Evolutionary conservation across 2,113 vertebrate genomes (phyloP).

Genomic region (Hydropotes inermis): DNA sequence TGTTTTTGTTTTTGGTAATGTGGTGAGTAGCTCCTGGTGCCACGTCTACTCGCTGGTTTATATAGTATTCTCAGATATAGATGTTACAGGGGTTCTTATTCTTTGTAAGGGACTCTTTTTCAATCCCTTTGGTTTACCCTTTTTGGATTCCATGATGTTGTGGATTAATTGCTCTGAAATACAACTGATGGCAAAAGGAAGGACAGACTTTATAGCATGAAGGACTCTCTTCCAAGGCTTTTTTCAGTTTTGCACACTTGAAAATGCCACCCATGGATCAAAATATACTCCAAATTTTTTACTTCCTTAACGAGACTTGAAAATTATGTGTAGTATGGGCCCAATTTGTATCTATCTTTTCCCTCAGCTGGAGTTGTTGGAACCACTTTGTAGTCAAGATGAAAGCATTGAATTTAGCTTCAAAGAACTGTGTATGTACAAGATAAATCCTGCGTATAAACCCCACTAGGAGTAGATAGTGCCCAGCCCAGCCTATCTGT

Average conservation of each 20-base stretch:
- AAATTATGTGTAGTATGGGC: constrained; percentile 33
- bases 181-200: constrained; percentile 23
- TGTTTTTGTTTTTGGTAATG: constrained; percentile 42
- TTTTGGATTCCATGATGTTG: not conserved
- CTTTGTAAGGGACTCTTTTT: constrained; percentile 31
- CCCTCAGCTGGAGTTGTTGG: constrained; percentile 62
- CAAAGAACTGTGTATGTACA: constrained; percentile 34
- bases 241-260: constrained; percentile 53
- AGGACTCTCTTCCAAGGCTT: constrained; percentile 51
- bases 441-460: not conserved
- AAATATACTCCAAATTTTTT: constrained; percentile 51
- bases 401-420: constrained; percentile 62
- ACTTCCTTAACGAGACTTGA: constrained; percentile 69
- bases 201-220: not conserved
- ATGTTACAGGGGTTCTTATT: constrained; percentile 31
- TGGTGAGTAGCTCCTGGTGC: constrained; percentile 51
- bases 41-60: constrained; percentile 18
- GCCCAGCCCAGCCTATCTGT: not conserved
- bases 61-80: constrained; percentile 37
- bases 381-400: constrained; percentile 41
- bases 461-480: constrained; percentile 19
- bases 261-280: constrained; percentile 48
- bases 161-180: not conserved
- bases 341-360: constrained; percentile 57
- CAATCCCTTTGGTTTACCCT: not conserved